Percentiles rank a stretch among this genome's conserved stretches.
phyloP scores from a whole-genome alignment of 1,140 invertebrate genomes.

The Dendroctonus valens region DNA sequence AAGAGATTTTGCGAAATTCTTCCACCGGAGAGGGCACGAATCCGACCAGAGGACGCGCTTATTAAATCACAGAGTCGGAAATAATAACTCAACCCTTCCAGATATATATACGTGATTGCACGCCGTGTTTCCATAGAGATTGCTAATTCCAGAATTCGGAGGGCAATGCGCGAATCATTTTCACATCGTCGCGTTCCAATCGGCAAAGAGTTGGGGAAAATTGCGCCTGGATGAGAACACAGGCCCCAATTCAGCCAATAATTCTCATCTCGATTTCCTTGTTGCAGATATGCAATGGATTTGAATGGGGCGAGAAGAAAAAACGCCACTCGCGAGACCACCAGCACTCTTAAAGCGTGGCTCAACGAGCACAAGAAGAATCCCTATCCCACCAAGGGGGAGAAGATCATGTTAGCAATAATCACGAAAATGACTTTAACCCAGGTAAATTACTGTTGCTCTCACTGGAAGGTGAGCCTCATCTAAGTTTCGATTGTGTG shows the following conservation, averaged over 20 bases:
- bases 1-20: too few relatives aligned
- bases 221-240: neutral
- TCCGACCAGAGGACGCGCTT: neutral
- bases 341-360: conserved; percentile 96
- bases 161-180: conserved; percentile 15
- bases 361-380: conserved; percentile 98
- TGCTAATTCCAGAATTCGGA: conserved; percentile 12
- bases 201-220: conserved; percentile 7
- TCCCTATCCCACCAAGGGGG: conserved; percentile 97
- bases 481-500: neutral
- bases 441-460: conserved; percentile 54
- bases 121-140: conserved; percentile 26
- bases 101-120: conserved; percentile 15
- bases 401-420: conserved; percentile 98
- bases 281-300: conserved; percentile 85
- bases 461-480: neutral
- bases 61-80: conserved; percentile 19
- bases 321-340: conserved; percentile 96
- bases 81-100: conserved; percentile 25
- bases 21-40: too few relatives aligned
- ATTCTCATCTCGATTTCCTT: neutral
- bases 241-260: conserved; percentile 2
- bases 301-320: conserved; percentile 88
- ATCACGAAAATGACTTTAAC: conserved; percentile 99
- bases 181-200: conserved; percentile 26